Evolutionary conservation across 2,888 invertebrate species (phyloP).

Genomic region (Rhorus exstirpatorius): DNA sequence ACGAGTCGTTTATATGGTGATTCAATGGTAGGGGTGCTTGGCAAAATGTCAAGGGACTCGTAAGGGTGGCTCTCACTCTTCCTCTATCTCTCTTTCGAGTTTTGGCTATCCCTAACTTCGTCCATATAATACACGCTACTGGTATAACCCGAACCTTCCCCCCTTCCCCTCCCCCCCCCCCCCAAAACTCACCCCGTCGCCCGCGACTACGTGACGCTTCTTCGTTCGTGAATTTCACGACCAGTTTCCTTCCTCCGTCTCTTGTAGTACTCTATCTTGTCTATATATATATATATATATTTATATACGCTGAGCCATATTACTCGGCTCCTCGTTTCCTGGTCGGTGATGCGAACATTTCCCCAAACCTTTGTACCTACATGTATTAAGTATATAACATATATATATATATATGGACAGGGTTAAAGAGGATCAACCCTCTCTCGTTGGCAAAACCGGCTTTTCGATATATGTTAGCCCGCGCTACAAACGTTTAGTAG

Average conservation of each 20-base stretch:
- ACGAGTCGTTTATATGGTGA: constrained; percentile 84
- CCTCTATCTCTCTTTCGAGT: constrained; percentile 60
- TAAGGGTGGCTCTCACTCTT: constrained; percentile 73
- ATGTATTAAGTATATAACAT: background rate
- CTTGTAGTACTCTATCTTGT: constrained; percentile 20
- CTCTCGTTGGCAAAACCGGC: constrained; percentile 31
- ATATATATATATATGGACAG: background rate
- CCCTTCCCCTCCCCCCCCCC: too few relatives aligned
- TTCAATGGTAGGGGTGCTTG: constrained; percentile 82
- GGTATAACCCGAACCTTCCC: constrained; percentile 64
- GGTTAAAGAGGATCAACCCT: constrained; percentile 41
- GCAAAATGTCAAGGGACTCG: constrained; percentile 84
- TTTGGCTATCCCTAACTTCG: constrained; percentile 67
- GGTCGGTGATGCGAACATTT: constrained; percentile 62
- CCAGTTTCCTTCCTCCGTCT: constrained; percentile 65
- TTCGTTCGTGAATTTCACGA: constrained; percentile 75
- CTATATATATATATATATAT: constrained; percentile 1
- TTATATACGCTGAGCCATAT: constrained; percentile 31
- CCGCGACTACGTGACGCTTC: constrained; percentile 67
- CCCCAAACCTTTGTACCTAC: constrained; percentile 10
- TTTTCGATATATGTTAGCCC: constrained; percentile 6
- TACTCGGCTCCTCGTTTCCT: constrained; percentile 58
- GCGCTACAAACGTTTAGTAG: constrained; percentile 18
- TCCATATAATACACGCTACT: constrained; percentile 58
- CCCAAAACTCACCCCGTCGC: constrained; percentile 44